Base-by-base conservation (phyloP, 2,797 vertebrate genomes). In the Danio albolineatus region DNA sequence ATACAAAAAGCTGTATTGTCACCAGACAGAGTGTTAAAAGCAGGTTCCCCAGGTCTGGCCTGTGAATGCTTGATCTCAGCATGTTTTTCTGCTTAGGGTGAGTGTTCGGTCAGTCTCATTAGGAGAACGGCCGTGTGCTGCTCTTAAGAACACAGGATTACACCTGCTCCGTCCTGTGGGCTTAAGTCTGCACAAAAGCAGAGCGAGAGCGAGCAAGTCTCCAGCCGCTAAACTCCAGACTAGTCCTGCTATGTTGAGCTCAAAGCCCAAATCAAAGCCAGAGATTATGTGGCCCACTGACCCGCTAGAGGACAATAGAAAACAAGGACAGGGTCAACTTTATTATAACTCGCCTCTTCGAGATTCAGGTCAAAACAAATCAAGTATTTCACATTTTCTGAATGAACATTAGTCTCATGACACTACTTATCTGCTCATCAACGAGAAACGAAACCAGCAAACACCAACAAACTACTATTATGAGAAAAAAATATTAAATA, bases 11-110 rank as follows among this genome's bases (percentile, higher is more conserved):
- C n/a, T 39, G 28, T 53, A n/a, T 10, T 19, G 38, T 41, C 49
- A 41, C 1, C n/a, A 10, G 19, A 51, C n/a, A 2, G 14, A 43
- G 13, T 39, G 69, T n/a, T 19, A 56, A 49, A 56, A 54, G 39
- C 69, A 56, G 69, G 51, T 60, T 69, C 44, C 56, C 39, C 17
- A 54, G 13, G 6, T 53, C 19, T 36, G 61, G 7, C 48, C 54
- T 61, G 70, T 62, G 76, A 88, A 88, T 71, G 86, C 85, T 85
- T 78, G 72, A 89, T 73, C 66, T 87, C 83, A 86, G 83, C 10
- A 48, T 86, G 70, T 54, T 87, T 89, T 91, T 80, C 21, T 78
- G 82, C 76, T 81, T 56, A 44, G 82, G 49, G 67, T 84, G 86
- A 82, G 79, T 78, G 85, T 62, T 76, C 83, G 79, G 86, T 78